Evolutionary conservation across 2,888 invertebrate species (phyloP), one percentile per base, ranked within the genome.

Genomic region (Acanthococcus lagerstroemiae): DNA sequence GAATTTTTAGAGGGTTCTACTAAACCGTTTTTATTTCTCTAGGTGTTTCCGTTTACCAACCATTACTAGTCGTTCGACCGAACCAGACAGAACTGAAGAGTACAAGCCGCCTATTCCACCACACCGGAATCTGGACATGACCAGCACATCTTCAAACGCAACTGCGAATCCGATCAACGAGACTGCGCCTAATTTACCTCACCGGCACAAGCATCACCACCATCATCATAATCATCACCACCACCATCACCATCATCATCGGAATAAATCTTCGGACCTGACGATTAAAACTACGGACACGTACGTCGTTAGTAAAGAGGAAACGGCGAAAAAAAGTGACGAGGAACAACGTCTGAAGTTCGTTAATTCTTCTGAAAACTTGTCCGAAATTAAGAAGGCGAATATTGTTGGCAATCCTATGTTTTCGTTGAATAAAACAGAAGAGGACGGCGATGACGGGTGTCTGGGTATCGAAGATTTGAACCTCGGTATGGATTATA

Each of bases 401-500:
- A 72, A 71, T 15, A 71, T 71, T 30, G 70, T 71, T 9, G 71
- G 72, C 46, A 73, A 72, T 54, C 90, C 91, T 66, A 90, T 91
- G 89, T 90, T 86, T 78, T 87, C 88, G 63, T 77, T 78, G 55
- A 76, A 73, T 5, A 70, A 72, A 17, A 65, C 69, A 21, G 70
- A 69, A 44, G 67, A 67, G 12, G 66, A 69, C 45, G 30, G 66
- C 21, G 63, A 60, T 1, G 63, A 54, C 15, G 56, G 52, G 26
- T 27, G 30, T 6, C 65, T 50, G 21, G 82, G 80, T 48, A 79
- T 90, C 72, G 90, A 90, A 77, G 89, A 90, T 77, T 82, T 91
- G 70, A 82, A 82, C 73, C 77, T 83, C 68, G 90, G 90, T 75
- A 91, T 95, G 92, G 92, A 95, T 79, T 95, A 95, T 79, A 93